Evolutionary conservation across 2,113 vertebrate species (phyloP), one percentile per base, ranked within the genome.

Genomic region (Corapipo altera): DNA sequence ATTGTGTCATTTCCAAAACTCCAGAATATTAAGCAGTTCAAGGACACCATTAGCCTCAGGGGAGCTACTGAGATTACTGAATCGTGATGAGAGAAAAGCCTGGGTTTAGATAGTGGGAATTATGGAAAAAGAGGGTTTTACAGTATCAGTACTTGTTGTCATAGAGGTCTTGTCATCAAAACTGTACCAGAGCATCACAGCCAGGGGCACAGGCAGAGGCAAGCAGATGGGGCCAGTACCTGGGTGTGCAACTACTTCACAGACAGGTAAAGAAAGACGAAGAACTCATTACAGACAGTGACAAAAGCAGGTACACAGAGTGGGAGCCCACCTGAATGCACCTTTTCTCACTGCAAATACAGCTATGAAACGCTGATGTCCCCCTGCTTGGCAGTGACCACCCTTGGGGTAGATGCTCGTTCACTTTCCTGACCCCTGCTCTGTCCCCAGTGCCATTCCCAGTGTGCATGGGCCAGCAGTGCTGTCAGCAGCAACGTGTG

Each of bases 1-100:
- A 93, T 22, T 67, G 80, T 94, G 89, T 82, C 43, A 87, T n/a
- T 85, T 85, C 70, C 74, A 77, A 73, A 94, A 71, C 84, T 81
- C 37, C 78, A 87, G 93, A 89, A 78, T 78, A 89, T 82, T 6
- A 94, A 94, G 77, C 93, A 94, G 93, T 94, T 95, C 96, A 96
- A 96, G 93, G 95, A 96, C 93, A 72, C 66, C 43, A 17, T n/a
- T 46, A 85, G 85, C 87, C 93, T 88, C 88, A 43, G 70, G 93
- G 70, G 85, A 94, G 70, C 89, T 75, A 33, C 78, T 59, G 49
- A 88, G 66, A 80, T 93, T 87, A 89, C 76, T 94, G 89, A 91
- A 87, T 86, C 73, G 35, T 27, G 48, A 81, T 39, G 70, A 92
- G 41, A 57, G 57, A 67, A 67, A 71, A 89, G 85, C 35, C 55